Conservation (phyloP, 2,797 vertebrate genomes). For the Catharus ustulatus region DNA sequence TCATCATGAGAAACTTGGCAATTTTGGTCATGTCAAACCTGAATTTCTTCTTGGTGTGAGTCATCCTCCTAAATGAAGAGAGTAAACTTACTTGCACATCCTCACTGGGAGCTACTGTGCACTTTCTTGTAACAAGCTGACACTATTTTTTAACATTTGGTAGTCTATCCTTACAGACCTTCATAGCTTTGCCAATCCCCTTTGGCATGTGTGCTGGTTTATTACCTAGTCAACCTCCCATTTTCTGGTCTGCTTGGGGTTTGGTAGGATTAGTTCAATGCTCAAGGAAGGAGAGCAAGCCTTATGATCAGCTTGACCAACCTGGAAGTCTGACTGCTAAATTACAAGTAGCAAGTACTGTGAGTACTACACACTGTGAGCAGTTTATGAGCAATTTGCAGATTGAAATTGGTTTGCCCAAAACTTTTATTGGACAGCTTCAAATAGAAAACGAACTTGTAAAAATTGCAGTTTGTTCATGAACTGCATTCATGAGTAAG, state of each 20-base stretch:
- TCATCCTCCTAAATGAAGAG: background rate
- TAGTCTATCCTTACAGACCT: background rate
- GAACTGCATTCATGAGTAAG: conserved; percentile 21
- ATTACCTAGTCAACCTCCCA: background rate
- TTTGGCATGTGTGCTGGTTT: background rate
- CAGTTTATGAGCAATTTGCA: conserved; percentile 46
- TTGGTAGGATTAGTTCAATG: background rate
- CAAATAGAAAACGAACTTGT: conserved; percentile 45
- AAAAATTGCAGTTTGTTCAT: conserved; percentile 55
- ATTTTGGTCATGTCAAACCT: background rate
- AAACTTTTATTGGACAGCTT: conserved; percentile 59
- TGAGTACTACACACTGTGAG: background rate
- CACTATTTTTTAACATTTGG: background rate
- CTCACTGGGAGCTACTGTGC: background rate
- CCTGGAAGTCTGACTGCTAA: background rate
- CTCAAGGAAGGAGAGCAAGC: background rate
- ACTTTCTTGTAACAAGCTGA: background rate
- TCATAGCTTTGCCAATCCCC: background rate
- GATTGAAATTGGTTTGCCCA: conserved; percentile 46
- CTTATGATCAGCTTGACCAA: background rate
- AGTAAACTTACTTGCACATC: background rate
- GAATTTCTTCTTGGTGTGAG: background rate
- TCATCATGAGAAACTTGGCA: background rate
- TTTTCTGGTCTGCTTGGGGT: background rate
- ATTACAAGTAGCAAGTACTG: background rate